phyloP scores from a whole-genome alignment of 2,888 invertebrate genomes.

The Cybosia mesomella region DNA sequence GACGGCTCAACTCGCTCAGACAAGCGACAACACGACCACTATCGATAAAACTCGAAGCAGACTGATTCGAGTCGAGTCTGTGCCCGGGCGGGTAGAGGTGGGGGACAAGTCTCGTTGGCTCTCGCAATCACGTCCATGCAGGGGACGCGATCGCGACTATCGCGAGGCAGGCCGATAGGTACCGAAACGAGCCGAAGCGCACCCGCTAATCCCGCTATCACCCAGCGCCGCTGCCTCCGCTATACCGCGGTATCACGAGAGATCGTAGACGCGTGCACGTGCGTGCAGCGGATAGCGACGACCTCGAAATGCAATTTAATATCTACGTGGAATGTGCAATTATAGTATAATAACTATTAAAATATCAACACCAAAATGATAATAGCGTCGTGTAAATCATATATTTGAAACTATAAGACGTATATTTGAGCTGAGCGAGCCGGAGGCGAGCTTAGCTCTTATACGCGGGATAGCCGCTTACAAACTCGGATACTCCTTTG shows the following conservation, averaged over 20 bases:
- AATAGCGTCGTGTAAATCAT: neutral
- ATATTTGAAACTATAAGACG: too few species aligned
- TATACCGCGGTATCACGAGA: conserved; percentile 61
- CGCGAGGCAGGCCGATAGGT: conserved; percentile 67
- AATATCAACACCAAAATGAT: neutral
- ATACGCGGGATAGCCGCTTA: too few species aligned
- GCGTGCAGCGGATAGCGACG: conserved; percentile 37
- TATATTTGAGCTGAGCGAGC: too few species aligned
- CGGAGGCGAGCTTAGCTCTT: too few species aligned
- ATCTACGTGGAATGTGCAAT: conserved; percentile 33
- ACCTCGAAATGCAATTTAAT: conserved; percentile 33
- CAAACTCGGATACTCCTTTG: too few species aligned
- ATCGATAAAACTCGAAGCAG: conserved; percentile 67
- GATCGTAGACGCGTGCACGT: conserved; percentile 52
- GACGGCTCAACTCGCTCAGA: conserved; percentile 66
- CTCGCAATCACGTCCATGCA: conserved; percentile 72
- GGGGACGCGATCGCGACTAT: conserved; percentile 50
- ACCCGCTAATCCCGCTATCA: conserved; percentile 74
- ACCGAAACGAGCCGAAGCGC: conserved; percentile 67
- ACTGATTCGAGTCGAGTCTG: conserved; percentile 66
- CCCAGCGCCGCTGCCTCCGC: conserved; percentile 23
- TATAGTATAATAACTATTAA: neutral
- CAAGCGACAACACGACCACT: conserved; percentile 59
- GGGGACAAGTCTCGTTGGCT: conserved; percentile 66
- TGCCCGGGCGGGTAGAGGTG: conserved; percentile 67